Evolutionary conservation across 1,140 invertebrate species (phyloP), one percentile per base, ranked within the genome.

Genomic region (Battus philenor): DNA sequence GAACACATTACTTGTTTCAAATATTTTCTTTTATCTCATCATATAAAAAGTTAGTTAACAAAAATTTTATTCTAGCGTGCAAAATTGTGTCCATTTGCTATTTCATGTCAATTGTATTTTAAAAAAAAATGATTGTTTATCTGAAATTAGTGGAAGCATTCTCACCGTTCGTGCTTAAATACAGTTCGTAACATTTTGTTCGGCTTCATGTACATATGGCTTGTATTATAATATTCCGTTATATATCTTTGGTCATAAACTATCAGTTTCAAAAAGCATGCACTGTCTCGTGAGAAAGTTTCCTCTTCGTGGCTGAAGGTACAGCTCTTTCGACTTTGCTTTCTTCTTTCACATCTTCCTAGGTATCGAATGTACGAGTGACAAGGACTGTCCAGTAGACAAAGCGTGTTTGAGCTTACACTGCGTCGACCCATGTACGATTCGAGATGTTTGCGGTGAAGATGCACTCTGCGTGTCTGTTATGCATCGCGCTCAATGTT

Each of bases 301-400:
- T 91, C 89, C 90, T 91, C 91, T 91, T 90, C 73, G 74, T 75
- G 81, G 81, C 79, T 85, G 68, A 81, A 83, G 81, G 81, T 83
- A 90, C 89, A 88, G 89, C 91, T 91, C 90, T 91, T 89, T 90
- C 88, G 87, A 88, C 88, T 90, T 87, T 90, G 89, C 88, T 89
- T 91, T 91, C 89, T 90, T 90, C 87, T 90, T 89, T 90, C 87
- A 87, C 88, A 80, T 89, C 87, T 87, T 87, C 86, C 86, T 91
- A 95, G 94, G 94, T 88, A 92, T 92, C 88, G 92, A 95, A 90
- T 97, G 95, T 88, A 92, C 92, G 86, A 93, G 91, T 81, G 94
- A 97, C 89, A 89, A 90, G 87, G 94, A 96, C 87, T 97, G 96
- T 88, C 91, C 94, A 51, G 92, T 93, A 86, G 94, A 96, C 85